Percentiles rank a stretch among this genome's conserved stretches.
Evolutionary conservation across 2,797 vertebrate genomes (phyloP).

Genomic region (Cottoperca gobio): DNA sequence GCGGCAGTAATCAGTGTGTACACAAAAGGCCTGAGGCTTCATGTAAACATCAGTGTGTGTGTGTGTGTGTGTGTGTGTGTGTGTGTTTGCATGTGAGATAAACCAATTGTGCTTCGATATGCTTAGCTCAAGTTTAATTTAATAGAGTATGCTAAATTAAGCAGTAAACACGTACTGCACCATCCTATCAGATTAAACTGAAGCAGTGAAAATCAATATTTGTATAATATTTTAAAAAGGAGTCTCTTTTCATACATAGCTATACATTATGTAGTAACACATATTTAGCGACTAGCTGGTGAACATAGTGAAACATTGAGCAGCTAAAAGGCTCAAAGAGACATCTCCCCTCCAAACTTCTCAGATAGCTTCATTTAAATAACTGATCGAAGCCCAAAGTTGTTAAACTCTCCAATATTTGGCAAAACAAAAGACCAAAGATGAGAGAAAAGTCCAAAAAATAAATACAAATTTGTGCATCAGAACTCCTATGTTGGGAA

Average conservation of each 20-base stretch:
- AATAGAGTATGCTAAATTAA: constrained; percentile 22
- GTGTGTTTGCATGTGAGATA: constrained; percentile 4
- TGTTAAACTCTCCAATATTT: background rate
- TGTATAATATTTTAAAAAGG: background rate
- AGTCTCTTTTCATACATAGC: background rate
- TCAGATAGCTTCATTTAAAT: background rate
- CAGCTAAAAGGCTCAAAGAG: background rate
- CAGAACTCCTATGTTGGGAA: background rate
- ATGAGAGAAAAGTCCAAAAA: too few species aligned
- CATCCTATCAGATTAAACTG: constrained; percentile 2
- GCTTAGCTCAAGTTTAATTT: constrained; percentile 22
- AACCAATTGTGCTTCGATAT: constrained; percentile 20
- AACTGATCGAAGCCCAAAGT: background rate
- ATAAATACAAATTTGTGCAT: background rate
- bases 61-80: constrained; percentile 18
- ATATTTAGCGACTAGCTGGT: background rate
- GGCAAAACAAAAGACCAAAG: background rate
- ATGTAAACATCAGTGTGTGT: constrained; percentile 2
- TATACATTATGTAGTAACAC: background rate
- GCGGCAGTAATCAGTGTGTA: constrained; percentile 50
- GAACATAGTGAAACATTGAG: background rate
- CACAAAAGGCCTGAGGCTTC: constrained; percentile 29
- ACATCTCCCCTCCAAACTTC: background rate
- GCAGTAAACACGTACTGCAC: constrained; percentile 3
- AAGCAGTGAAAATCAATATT: background rate